Base-by-base conservation (phyloP, 2,888 invertebrate genomes). In the Apoderus coryli region DNA sequence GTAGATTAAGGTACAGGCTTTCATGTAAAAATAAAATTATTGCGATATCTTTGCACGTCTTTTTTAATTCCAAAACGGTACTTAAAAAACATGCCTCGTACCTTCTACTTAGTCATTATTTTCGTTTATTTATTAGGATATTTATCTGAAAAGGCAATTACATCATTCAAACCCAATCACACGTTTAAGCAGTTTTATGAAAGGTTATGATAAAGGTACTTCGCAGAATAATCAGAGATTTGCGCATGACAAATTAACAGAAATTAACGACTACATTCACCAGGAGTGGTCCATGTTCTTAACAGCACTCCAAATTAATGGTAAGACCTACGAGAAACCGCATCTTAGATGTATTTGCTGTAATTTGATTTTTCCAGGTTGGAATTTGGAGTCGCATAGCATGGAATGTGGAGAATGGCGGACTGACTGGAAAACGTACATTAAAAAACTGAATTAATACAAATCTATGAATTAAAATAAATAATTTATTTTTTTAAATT, bases 391-490 rank as follows among this genome's bases (percentile, higher is more conserved):
- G 27, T 45, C 43, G 6, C 57, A 59, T 41, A 50, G 53, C 3
- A 39, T 61, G n/a, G 35, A 43, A 15, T 31, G 56, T 4, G 55
- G 53, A 9, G 56, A 57, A 31, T 60, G 59, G 53, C 44, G 54
- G 38, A 44, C 45, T 13, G 37, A 49, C 10, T 50, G 47, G 47
- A 45, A 28, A 19, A 10, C 19, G n/a, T 16, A 28, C n/a, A 24
- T 16, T 9, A 19, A 6, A 19, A 28, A 28, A 28, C 12, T 7
- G 6, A 19, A 6, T 7, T 19, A 9, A 19, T 7, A 19, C 19
- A 19, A 7, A 19, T 19, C 9, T 19, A 19, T 9, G 7, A 19
- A 19, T n/a, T n/a, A n/a, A n/a, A n/a, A n/a, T n/a, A n/a, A n/a
- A n/a, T n/a, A n/a, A n/a, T n/a, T n/a, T n/a, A n/a, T n/a, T n/a